phyloP scores from a whole-genome alignment of 2,113 vertebrate species.

The Orcinus orca region DNA sequence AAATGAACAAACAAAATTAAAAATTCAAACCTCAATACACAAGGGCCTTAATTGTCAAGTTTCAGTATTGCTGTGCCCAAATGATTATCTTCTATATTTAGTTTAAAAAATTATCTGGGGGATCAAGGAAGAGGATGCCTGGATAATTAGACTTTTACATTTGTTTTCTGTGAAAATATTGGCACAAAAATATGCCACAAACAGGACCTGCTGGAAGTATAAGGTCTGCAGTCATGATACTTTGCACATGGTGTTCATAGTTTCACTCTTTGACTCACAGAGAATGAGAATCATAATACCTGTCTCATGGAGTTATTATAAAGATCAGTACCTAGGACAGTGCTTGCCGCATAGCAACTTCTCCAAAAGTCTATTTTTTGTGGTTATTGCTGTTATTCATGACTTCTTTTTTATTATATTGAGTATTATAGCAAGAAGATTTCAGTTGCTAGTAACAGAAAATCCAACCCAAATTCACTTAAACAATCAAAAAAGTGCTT shows the following conservation, averaged over 20 bases:
- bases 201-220: not conserved
- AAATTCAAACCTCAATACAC: constrained; percentile 54
- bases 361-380: not conserved
- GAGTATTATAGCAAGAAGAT: not conserved
- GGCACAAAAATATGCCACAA: not conserved
- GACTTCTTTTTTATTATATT: not conserved
- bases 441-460: not conserved
- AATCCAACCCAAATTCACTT: not conserved
- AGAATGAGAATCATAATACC: not conserved
- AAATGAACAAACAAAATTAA: constrained; percentile 39
- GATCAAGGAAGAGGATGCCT: not conserved
- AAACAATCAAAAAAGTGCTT: not conserved
- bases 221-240: not conserved
- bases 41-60: constrained; percentile 42
- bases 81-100: constrained; percentile 26
- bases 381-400: not conserved
- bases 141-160: not conserved
- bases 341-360: not conserved
- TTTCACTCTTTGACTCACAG: not conserved
- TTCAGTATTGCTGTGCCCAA: constrained; percentile 28
- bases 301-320: not conserved
- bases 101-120: not conserved
- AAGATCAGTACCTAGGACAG: not conserved
- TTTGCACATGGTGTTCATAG: not conserved
- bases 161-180: not conserved